A percentile compares a stretch with the other conserved stretches of the same genome.
phyloP scores from a whole-genome alignment of 2,888 invertebrate genomes.

The Protophormia terraenovae region DNA sequence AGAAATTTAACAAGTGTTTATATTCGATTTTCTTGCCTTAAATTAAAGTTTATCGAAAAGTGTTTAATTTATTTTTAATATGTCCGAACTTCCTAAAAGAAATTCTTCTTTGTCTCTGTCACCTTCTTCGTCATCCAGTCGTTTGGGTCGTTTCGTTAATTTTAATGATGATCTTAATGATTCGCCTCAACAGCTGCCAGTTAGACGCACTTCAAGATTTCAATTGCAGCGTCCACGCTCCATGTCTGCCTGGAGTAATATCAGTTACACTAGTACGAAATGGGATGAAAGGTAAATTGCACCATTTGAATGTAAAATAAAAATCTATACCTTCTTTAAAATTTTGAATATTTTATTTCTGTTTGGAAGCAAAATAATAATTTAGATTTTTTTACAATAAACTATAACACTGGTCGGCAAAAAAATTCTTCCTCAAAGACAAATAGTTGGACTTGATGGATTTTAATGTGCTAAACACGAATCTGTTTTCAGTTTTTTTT shows the following conservation, averaged over 20 bases:
- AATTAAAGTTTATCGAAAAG: too few species aligned
- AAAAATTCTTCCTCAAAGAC: too few species aligned
- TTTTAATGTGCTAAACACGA: too few species aligned
- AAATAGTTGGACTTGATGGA: too few species aligned
- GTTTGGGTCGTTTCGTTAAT: slow-evolving; percentile 78
- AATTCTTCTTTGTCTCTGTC: background rate
- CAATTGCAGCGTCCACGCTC: slow-evolving; percentile 85
- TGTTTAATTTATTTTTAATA: background rate
- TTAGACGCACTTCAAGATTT: slow-evolving; percentile 79
- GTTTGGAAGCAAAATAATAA: too few species aligned
- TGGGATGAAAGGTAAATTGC: slow-evolving; percentile 82
- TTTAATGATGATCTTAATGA: slow-evolving; percentile 77
- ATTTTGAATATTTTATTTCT: too few species aligned
- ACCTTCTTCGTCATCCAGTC: slow-evolving; percentile 70
- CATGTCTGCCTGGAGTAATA: slow-evolving; percentile 94
- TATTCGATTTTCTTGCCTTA: too few species aligned
- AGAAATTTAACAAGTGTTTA: too few species aligned
- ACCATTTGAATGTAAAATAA: too few species aligned
- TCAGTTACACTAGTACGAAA: slow-evolving; percentile 91
- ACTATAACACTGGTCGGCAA: too few species aligned
- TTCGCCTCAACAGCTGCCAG: slow-evolving; percentile 71
- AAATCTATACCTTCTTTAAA: background rate
- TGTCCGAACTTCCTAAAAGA: background rate
- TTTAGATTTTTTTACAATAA: too few species aligned
- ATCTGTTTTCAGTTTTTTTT: too few species aligned